Base-by-base conservation (phyloP, 1,140 invertebrate genomes). In the Microvelia longipes region DNA sequence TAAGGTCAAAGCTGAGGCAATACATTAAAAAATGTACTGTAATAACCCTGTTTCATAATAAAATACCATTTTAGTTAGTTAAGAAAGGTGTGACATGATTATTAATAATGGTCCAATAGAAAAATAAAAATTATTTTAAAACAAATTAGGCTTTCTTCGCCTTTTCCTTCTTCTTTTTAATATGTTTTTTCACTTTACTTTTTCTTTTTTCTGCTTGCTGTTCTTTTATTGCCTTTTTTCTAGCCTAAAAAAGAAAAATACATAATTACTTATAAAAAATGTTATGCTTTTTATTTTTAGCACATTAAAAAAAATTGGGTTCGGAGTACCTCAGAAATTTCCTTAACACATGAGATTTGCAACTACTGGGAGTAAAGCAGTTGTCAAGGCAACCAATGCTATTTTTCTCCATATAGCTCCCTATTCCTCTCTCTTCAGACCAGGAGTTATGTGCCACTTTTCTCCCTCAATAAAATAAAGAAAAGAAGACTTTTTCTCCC, bases 161-260 rank as follows among this genome's bases (percentile, higher is more conserved):
- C 77, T 89, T 93, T 76, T 92, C 88, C 79, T 90, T 89, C 75
- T 89, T 83, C 77, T 98, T 98, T 77, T 99, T 99, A 0, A 98
- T 80, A 81, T 98, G 93, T 80, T 99, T 99, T 73, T 96, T 96
- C 1, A 94, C 84, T 85, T 98, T 98, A 0, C 81, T 83, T 84
- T 96, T 92, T 65, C 96, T 83, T 78, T 94, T 97, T 75, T 97
- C 94, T 24, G 93, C 89, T 77, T 96, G 87, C 67, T 88, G 87
- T 68, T 94, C 90, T 79, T 93, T 95, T 0, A 94, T 81, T 11
- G 86, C 87, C 75, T 94, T 92, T 75, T 95, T 94, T 28, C 92
- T 84, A 60, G 86, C 84, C 83, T 86, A 75, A 69, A 77, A 76
- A 75, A 75, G 72, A 73, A 70, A 72, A 68, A 74, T 75, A 67